A percentile compares a stretch with the other conserved stretches of the same genome.
Evolutionary conservation across 2,888 invertebrate genomes (phyloP).

Genomic region (Drosophila helvetica): DNA sequence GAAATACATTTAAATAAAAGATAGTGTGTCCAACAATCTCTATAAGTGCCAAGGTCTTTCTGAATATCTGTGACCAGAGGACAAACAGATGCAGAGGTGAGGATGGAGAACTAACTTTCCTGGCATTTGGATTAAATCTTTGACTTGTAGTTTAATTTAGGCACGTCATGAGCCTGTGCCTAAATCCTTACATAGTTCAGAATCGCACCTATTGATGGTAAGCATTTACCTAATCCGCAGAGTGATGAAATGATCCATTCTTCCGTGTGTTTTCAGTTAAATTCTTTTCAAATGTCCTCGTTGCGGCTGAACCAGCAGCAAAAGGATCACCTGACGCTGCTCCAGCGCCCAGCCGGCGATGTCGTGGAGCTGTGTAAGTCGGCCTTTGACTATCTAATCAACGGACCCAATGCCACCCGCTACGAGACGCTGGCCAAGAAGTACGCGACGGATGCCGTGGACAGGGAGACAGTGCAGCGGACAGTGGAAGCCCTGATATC

Average conservation of each 20-base stretch:
- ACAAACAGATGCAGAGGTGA: neutral
- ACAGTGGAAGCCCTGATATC: conserved; percentile 90
- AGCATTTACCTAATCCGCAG: neutral
- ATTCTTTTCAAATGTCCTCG: conserved; percentile 43
- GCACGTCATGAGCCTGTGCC: neutral
- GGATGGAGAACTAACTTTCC: neutral
- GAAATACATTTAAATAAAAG: neutral
- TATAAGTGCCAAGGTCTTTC: neutral
- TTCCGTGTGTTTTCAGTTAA: neutral
- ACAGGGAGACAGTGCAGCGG: conserved; percentile 83
- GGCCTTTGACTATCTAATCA: conserved; percentile 86
- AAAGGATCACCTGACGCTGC: conserved; percentile 85
- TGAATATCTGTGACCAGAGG: neutral
- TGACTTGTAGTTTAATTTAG: neutral
- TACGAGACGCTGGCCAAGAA: conserved; percentile 85
- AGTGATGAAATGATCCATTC: neutral
- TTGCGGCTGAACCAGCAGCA: conserved; percentile 85
- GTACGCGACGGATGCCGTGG: conserved; percentile 79
- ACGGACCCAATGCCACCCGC: conserved; percentile 86
- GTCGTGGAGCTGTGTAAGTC: conserved; percentile 87
- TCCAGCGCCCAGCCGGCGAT: conserved; percentile 86
- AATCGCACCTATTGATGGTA: neutral
- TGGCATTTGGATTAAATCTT: neutral
- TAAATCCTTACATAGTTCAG: neutral
- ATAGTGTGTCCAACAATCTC: neutral